phyloP scores from a whole-genome alignment of 30 jellyfish, hydroid and myxozoan species.

The Morbakka virulenta region DNA sequence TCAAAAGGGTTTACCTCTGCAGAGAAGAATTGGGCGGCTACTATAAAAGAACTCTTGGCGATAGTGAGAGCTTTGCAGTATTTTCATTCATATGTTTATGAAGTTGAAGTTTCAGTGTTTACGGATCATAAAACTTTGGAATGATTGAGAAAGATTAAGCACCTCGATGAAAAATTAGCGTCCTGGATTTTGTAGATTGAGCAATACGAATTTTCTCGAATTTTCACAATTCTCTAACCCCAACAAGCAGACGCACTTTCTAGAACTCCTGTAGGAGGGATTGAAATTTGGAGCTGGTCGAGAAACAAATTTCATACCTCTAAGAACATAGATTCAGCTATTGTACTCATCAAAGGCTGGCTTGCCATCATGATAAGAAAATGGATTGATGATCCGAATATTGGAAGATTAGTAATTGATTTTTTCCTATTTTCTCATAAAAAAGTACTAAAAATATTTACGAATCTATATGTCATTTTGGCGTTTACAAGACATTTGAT shows the following conservation, averaged over 20 bases:
- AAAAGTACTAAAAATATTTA: not conserved
- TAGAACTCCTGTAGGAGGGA: not conserved
- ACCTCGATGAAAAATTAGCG: conserved; percentile 3
- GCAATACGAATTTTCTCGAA: not conserved
- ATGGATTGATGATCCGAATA: conserved; percentile 10
- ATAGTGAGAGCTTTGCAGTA: conserved; percentile 20
- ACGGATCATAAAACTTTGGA: conserved; percentile 25
- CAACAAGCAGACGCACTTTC: conserved; percentile 1
- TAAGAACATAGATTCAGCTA: not conserved
- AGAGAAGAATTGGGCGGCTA: conserved; percentile 22
- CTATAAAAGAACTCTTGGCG: conserved; percentile 24
- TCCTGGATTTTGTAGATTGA: not conserved
- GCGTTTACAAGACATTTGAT: not conserved
- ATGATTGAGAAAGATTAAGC: conserved; percentile 15
- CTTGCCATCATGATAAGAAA: not conserved
- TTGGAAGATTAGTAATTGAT: not conserved
- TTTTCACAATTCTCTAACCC: too few species aligned
- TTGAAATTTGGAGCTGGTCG: not conserved
- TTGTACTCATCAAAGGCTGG: not conserved
- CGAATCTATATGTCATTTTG: not conserved
- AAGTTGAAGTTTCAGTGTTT: not conserved
- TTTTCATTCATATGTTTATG: conserved; percentile 33
- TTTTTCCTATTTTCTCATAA: not conserved
- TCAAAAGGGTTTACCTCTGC: conserved; percentile 3
- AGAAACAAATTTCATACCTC: not conserved